Percentiles rank a stretch among this genome's conserved stretches.
phyloP scores from a whole-genome alignment of 2,797 vertebrate genomes.

The Poeciliopsis turneri region DNA sequence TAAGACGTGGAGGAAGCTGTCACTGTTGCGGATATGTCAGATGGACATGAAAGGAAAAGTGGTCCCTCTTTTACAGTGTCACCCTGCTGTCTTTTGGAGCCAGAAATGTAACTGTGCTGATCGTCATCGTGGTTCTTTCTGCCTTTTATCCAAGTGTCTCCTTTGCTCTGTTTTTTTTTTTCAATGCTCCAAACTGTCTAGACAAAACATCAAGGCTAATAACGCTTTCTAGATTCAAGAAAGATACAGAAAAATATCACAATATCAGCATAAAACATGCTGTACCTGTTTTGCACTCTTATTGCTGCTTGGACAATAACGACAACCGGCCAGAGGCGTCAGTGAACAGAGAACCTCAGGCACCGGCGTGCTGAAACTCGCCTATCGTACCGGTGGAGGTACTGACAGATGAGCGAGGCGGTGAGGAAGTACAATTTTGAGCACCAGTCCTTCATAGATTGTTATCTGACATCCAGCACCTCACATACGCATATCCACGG shows the following conservation, averaged over 20 bases:
- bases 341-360: conserved; percentile 51
- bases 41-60: background rate
- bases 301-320: conserved; percentile 55
- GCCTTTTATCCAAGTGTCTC: conserved; percentile 16
- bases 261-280: conserved; percentile 9
- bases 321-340: conserved; percentile 57
- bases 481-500: conserved; percentile 44
- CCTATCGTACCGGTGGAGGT: conserved; percentile 49
- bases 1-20: background rate
- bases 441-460: conserved; percentile 61
- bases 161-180: conserved; percentile 16
- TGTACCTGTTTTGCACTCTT: conserved; percentile 28
- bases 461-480: conserved; percentile 60
- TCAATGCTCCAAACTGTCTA: background rate
- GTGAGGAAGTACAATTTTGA: conserved; percentile 55
- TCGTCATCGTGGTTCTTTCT: conserved; percentile 5
- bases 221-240: background rate
- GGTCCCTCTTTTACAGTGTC: background rate
- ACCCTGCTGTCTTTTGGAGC: conserved; percentile 7
- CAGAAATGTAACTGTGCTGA: background rate
- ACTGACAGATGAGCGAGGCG: conserved; percentile 51
- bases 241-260: background rate
- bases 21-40: background rate
- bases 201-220: background rate
- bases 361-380: conserved; percentile 62